A percentile compares a stretch with the other conserved stretches of the same genome.
These are phyloP conservation scores for Muscina levida DNA, from an alignment of 2,888 invertebrate species.

Conservation along the genomic window DNA sequence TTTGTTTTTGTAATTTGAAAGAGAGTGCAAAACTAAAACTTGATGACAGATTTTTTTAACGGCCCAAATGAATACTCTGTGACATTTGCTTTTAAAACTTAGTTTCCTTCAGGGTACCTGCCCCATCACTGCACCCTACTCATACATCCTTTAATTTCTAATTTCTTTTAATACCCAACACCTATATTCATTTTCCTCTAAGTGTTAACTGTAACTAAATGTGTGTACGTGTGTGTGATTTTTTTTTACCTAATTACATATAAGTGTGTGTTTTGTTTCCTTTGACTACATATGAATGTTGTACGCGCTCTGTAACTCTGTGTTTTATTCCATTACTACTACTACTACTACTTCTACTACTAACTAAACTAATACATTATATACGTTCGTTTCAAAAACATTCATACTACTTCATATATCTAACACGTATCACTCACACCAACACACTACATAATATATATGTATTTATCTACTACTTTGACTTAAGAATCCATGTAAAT, in stretches of 20 bases:
- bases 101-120: too few relatives aligned
- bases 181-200: conserved; percentile 1
- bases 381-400: conserved; percentile 8
- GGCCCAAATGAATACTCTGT: too few relatives aligned
- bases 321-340: neutral
- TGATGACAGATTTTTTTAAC: too few relatives aligned
- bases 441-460: neutral
- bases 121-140: too few relatives aligned
- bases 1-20: too few relatives aligned
- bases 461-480: neutral
- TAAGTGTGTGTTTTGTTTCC: conserved; percentile 14
- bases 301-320: conserved; percentile 53
- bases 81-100: too few relatives aligned
- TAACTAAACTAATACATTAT: neutral
- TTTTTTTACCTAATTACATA: conserved; percentile 28
- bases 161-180: neutral
- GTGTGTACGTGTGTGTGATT: conserved; percentile 19
- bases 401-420: conserved; percentile 4
- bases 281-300: conserved; percentile 49
- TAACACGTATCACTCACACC: neutral
- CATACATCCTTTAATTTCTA: too few relatives aligned
- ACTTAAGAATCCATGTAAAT: too few relatives aligned
- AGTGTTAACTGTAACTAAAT: conserved; percentile 13
- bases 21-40: too few relatives aligned
- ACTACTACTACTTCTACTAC: neutral